A percentile compares a stretch with the other conserved stretches of the same genome.
Evolutionary conservation across 2,797 vertebrate genomes (phyloP).

Genomic region (Babyrousa celebensis): DNA sequence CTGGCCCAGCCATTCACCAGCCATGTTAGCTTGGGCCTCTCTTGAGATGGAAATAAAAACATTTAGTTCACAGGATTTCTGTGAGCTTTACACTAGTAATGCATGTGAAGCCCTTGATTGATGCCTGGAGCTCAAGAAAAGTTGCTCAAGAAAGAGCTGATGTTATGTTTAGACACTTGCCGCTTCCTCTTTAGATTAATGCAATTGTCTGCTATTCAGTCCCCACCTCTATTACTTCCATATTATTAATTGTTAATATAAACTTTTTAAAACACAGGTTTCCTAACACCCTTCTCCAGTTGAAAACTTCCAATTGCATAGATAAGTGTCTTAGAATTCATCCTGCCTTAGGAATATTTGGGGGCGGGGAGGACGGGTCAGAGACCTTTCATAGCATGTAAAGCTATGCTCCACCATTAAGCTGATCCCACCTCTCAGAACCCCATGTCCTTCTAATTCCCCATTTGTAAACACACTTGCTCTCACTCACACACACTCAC

Average conservation of each 20-base stretch:
- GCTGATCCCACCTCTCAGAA: neutral
- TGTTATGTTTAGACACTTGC: neutral
- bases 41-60: neutral
- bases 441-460: neutral
- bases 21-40: neutral
- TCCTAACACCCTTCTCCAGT: neutral
- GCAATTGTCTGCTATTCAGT: neutral
- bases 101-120: neutral
- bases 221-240: neutral
- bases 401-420: neutral
- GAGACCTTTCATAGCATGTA: neutral
- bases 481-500: neutral
- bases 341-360: neutral
- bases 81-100: neutral
- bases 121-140: neutral
- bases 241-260: neutral
- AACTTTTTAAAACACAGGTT: constrained; percentile 22
- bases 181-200: neutral
- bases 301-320: neutral
- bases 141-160: neutral
- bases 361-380: neutral
- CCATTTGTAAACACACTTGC: neutral
- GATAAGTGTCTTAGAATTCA: neutral
- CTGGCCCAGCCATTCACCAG: neutral
- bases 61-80: constrained; percentile 8